Conservation (phyloP, 2,797 vertebrate species). For the Cirrhinus mrigala region DNA sequence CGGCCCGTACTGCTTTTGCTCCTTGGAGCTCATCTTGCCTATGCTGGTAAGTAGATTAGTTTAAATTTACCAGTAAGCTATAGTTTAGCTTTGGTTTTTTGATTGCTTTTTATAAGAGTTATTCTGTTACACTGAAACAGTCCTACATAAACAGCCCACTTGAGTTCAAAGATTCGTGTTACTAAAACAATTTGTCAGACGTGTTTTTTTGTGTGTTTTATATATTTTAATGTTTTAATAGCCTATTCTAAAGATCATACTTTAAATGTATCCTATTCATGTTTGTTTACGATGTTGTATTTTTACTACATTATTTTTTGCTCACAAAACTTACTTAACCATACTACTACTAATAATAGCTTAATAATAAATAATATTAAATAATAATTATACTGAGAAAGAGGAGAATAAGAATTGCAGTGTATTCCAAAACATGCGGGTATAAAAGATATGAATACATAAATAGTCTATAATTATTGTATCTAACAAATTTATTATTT, state of each 20-base stretch:
- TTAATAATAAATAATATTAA: no score
- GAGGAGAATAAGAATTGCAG: no score
- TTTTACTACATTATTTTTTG: no score
- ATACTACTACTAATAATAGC: no score
- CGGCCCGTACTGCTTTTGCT: background rate
- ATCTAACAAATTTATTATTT: background rate
- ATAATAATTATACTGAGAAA: no score
- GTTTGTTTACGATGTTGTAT: no score
- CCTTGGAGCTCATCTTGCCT: background rate
- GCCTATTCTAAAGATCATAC: no score
- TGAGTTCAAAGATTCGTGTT: background rate
- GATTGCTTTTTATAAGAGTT: background rate
- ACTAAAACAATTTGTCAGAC: no score
- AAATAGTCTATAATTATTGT: background rate
- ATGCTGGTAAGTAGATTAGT: background rate
- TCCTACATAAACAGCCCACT: background rate
- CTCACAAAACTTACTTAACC: no score
- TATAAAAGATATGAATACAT: background rate
- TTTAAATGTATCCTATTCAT: no score
- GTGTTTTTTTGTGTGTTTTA: no score
- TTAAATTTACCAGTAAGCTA: background rate
- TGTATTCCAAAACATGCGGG: background rate
- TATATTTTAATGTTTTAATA: no score
- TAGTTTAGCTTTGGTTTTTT: background rate
- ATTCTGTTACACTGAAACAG: background rate